Conservation (phyloP, 2,888 invertebrate genomes). For the Tenodera sinensis region DNA sequence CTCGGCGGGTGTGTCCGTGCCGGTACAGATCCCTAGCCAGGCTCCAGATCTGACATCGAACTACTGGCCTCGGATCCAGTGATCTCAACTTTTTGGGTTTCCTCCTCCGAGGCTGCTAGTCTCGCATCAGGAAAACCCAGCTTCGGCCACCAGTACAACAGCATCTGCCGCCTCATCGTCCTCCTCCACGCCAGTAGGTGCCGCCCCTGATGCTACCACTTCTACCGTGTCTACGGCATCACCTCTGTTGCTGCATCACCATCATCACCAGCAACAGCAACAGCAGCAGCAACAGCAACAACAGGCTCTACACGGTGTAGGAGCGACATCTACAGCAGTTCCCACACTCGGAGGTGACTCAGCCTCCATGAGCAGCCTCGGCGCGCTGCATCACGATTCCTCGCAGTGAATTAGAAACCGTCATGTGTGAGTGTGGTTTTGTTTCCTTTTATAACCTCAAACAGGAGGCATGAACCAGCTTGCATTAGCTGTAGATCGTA, state of each 20-base stretch:
- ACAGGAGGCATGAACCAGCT: not conserved
- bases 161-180: slow-evolving; percentile 47
- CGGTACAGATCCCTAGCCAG: slow-evolving; percentile 87
- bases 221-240: slow-evolving; percentile 33
- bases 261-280: not conserved
- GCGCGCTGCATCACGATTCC: not conserved
- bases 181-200: slow-evolving; percentile 44
- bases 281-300: not conserved
- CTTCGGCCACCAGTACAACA: slow-evolving; percentile 43
- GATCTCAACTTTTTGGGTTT: slow-evolving; percentile 68
- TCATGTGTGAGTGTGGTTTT: not conserved
- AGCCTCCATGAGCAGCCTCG: not conserved
- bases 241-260: slow-evolving; percentile 14
- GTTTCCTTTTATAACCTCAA: not conserved
- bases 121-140: slow-evolving; percentile 35
- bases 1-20: slow-evolving; percentile 88
- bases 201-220: slow-evolving; percentile 41
- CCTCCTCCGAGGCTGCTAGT: slow-evolving; percentile 64
- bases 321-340: not conserved
- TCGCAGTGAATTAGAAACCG: not conserved
- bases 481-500: no score
- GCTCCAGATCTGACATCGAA: slow-evolving; percentile 72
- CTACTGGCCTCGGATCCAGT: slow-evolving; percentile 90
- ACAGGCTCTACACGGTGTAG: not conserved
- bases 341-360: slow-evolving; percentile 14